Evolutionary conservation across 2,888 invertebrate genomes (phyloP), one percentile per base, ranked within the genome.

Genomic region (Atrina japonica): DNA sequence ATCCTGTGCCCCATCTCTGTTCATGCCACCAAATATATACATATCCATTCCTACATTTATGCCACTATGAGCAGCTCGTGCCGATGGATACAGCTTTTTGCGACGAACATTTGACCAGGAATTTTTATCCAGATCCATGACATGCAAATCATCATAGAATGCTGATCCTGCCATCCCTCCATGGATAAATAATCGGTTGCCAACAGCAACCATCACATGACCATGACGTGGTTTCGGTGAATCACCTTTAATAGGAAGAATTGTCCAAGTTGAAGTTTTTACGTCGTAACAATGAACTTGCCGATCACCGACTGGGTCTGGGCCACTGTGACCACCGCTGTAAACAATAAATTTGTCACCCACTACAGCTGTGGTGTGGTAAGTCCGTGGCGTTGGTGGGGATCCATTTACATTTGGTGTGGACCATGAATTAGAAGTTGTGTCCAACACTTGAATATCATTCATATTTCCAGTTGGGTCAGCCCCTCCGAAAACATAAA

Each of bases 11-110:
- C 90, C 89, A 61, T 86, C 85, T 69, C 82, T 74, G 72, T 82
- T 86, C 88, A 90, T 86, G 16, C 90, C 90, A 47, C 90, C 90
- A 82, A 89, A 90, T 43, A 90, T 80, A 68, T 81, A 89, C 49
- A 90, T 66, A 55, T 80, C 76, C 0, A 72, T 79, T 25, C 82
- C 86, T 30, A 77, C 69, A 11, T 83, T 76, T 21, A 88, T 79
- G 1, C 83, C 88, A 45, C 85, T 83, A 72, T 90, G 90, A 14
- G 88, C 90, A 3, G 90, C 89, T 47, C 90, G 73, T 2, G 89
- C 84, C 47, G 82, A 78, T 2, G 90, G 90, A 50, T 64, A 78
- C 1, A 70, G 75, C 58, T 84, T 84, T 70, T 86, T 86, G 64
- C 82, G 78, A 64, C 86, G 87, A n/a, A 85, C 77, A 67, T 77